Evolutionary conservation across 2,888 invertebrate genomes (phyloP).

Genomic region (Acanthopleura granulata): DNA sequence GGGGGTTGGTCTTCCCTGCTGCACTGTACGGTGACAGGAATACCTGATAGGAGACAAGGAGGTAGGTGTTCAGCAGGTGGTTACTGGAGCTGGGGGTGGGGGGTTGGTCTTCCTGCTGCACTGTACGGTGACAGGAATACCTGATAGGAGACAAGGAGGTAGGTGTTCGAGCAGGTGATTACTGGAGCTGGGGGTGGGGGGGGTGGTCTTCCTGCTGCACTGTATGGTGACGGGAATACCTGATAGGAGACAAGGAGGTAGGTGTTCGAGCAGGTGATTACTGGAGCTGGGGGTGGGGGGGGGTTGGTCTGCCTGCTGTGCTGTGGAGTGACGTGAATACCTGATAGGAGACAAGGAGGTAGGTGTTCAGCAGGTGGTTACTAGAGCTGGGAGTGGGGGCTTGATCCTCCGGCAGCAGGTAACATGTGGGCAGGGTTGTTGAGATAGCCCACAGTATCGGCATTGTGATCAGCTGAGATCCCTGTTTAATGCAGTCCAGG

Average conservation of each 20-base stretch:
- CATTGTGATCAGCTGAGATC: slow-evolving; percentile 51
- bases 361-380: slow-evolving; percentile 13
- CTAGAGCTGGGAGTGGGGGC: slow-evolving; percentile 31
- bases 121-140: neutral
- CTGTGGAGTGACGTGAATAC: too few species aligned
- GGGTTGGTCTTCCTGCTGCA: slow-evolving; percentile 20
- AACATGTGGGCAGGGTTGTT: slow-evolving; percentile 58
- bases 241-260: neutral
- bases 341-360: too few species aligned
- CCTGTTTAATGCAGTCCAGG: slow-evolving; percentile 51
- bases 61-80: neutral
- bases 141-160: neutral
- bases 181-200: slow-evolving; percentile 30
- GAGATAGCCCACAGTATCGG: slow-evolving; percentile 64
- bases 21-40: too few species aligned
- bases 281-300: slow-evolving; percentile 29
- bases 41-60: neutral
- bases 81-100: slow-evolving; percentile 29
- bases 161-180: neutral
- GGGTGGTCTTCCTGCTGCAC: slow-evolving; percentile 19
- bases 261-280: slow-evolving; percentile 10
- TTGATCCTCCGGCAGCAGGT: slow-evolving; percentile 24
- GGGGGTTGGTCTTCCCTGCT: too few species aligned
- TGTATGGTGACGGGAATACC: neutral
- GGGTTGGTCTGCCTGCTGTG: neutral